phyloP scores from a whole-genome alignment of 2,888 invertebrate genomes.

The Timandra comae region DNA sequence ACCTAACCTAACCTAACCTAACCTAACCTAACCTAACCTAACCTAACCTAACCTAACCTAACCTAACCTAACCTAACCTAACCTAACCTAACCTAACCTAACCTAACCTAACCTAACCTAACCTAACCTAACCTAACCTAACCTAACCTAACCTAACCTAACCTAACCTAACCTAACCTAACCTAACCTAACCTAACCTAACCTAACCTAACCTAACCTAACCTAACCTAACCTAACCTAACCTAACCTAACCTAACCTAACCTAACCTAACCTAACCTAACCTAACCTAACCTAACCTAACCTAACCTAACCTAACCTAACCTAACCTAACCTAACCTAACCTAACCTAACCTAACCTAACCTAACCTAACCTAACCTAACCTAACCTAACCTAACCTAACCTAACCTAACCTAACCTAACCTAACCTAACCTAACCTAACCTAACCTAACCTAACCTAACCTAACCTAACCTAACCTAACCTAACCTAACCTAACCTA shows the following conservation, averaged over 20 bases:
- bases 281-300: conserved; percentile 10
- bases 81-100: conserved; percentile 17
- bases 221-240: conserved; percentile 7
- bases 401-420: conserved; percentile 8
- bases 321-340: conserved; percentile 11
- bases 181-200: conserved; percentile 11
- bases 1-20: conserved; percentile 16
- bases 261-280: conserved; percentile 7
- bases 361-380: conserved; percentile 10
- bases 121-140: conserved; percentile 13
- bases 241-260: conserved; percentile 5
- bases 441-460: conserved; percentile 10
- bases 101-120: conserved; percentile 12
- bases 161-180: conserved; percentile 13
- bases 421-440: conserved; percentile 9
- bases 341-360: conserved; percentile 9
- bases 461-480: conserved; percentile 9
- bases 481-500: conserved; percentile 9
- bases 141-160: conserved; percentile 15
- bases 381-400: conserved; percentile 9
- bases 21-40: conserved; percentile 14
- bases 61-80: conserved; percentile 16
- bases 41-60: conserved; percentile 16
- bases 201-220: conserved; percentile 12
- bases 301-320: conserved; percentile 11